Evolutionary conservation across 2,797 vertebrate species (phyloP).

Genomic region (Sandelia bainsii): DNA sequence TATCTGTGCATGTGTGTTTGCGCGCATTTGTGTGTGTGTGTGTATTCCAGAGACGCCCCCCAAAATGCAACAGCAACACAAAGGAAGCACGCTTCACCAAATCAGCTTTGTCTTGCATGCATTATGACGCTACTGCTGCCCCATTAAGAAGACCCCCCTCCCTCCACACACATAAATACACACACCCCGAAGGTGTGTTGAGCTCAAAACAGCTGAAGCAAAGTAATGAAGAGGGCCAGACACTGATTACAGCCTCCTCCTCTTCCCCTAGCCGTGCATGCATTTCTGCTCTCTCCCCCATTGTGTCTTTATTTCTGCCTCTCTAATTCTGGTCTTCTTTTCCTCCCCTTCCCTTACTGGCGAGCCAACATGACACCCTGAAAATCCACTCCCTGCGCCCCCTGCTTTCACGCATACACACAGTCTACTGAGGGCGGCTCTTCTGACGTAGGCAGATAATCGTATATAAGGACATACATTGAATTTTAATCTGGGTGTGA

Average conservation of each 20-base stretch:
- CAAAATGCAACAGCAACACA: constrained; percentile 73
- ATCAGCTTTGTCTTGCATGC: constrained; percentile 82
- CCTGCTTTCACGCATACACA: constrained; percentile 14
- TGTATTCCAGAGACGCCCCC: constrained; percentile 42
- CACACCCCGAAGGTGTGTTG: constrained; percentile 77
- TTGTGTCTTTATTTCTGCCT: constrained; percentile 24
- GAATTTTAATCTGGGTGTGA: constrained; percentile 85
- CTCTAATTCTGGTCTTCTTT: constrained; percentile 14
- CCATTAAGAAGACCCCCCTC: constrained; percentile 65
- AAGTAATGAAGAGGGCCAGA: constrained; percentile 54
- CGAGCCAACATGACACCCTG: constrained; percentile 37
- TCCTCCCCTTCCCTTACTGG: constrained; percentile 25
- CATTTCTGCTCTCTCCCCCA: constrained; percentile 22
- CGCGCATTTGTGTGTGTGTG: constrained; percentile 30
- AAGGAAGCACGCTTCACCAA: constrained; percentile 81
- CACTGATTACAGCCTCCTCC: constrained; percentile 63
- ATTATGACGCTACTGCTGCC: constrained; percentile 76
- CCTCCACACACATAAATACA: constrained; percentile 25
- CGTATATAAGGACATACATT: constrained; percentile 55
- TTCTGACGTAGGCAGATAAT: constrained; percentile 72
- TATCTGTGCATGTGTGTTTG: constrained; percentile 24
- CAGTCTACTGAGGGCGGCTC: constrained; percentile 29
- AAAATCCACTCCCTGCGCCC: constrained; percentile 31
- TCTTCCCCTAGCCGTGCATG: constrained; percentile 11
- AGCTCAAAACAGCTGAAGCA: constrained; percentile 73